Evolutionary conservation across 2,888 invertebrate species (phyloP), one percentile per base, ranked within the genome.

Genomic region (Apodemia hepburni): DNA sequence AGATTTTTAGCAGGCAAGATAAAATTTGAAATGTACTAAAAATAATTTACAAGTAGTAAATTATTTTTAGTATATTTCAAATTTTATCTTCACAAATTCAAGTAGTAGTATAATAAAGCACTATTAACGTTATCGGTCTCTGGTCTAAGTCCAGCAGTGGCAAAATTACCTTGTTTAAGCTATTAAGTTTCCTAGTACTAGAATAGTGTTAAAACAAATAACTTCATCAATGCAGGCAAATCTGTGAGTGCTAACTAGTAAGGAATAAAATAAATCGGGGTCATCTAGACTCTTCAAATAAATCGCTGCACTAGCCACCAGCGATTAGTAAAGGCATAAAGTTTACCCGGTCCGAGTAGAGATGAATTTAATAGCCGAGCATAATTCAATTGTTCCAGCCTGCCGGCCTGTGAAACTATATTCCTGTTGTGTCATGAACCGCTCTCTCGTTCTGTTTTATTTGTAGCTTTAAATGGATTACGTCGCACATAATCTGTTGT

Each of bases 321-420:
- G 67, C 75, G 73, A 77, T 79, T 77, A 77, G 75, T 61, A 71
- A 73, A 74, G 69, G 73, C 71, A 78, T 76, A 76, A 77, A 78
- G 75, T 75, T 74, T 70, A 69, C 74, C 69, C 71, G 71, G 66
- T 63, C 61, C 71, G 75, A 69, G 69, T 66, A 68, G 67, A 68
- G 68, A 65, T 72, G 80, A 75, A 79, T 80, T 82, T 84, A 85
- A 86, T 85, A 84, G 81, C 81, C 78, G 81, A 73, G 75, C 72
- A 83, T 87, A 85, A 87, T 86, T 83, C 83, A 85, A 87, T 87
- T 83, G 86, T 84, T 82, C 81, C 80, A 73, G 79, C 71, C 75
- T 79, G 81, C 64, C 80, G 83, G 80, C 77, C 80, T 80, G 80
- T 78, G 82, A 81, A 84, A 84, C 82, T 81, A 78, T 80, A 76